These are phyloP conservation scores for Spilogale gracilis DNA, from an alignment of 2,113 vertebrate genomes.

Conservation along the genomic window DNA sequence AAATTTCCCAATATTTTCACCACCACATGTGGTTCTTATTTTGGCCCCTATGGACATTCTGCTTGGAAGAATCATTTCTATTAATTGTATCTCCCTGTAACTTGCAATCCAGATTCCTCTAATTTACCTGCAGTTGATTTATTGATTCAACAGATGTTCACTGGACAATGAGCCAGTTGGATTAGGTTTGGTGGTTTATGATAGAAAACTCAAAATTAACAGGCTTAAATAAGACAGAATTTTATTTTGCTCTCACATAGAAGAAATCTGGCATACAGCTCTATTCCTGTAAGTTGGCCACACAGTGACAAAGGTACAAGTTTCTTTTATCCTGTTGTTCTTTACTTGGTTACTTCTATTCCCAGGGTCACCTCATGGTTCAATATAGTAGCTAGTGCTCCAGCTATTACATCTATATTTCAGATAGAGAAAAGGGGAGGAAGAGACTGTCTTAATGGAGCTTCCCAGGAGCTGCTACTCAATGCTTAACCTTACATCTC, in stretches of 20 bases:
- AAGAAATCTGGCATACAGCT: background rate
- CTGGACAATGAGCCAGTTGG: background rate
- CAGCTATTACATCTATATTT: background rate
- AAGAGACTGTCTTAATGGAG: background rate
- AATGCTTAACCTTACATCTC: background rate
- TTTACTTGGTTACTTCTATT: background rate
- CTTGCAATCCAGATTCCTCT: background rate
- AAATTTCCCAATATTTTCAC: background rate
- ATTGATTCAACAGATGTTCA: background rate
- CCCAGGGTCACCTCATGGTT: background rate
- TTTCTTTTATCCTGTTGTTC: background rate
- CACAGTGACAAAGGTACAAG: background rate
- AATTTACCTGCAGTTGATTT: background rate
- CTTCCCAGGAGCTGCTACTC: background rate
- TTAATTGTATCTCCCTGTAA: background rate
- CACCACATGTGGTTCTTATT: background rate
- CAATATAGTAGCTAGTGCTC: background rate
- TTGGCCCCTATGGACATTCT: background rate
- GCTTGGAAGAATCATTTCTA: conserved; percentile 10
- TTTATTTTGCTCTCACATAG: background rate
- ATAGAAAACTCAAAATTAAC: conserved; percentile 38
- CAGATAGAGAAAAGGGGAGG: background rate
- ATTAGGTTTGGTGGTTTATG: background rate
- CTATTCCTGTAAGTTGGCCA: background rate
- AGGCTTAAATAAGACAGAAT: background rate